phyloP scores from a whole-genome alignment of 2,888 invertebrate species.

The Tryphoninae sp. region DNA sequence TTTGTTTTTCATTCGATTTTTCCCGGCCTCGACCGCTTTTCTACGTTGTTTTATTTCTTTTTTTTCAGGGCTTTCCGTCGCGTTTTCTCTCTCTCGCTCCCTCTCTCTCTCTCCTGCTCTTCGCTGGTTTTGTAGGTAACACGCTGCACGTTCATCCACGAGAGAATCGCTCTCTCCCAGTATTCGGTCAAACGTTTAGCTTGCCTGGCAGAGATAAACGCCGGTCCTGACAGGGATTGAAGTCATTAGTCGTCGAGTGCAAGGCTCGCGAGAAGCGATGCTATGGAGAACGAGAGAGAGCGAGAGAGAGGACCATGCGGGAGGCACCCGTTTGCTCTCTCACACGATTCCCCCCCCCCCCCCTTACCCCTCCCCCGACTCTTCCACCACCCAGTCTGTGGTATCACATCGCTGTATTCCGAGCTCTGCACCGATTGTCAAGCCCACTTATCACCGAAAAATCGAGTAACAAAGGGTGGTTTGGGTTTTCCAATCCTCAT shows the following conservation, averaged over 20 bases:
- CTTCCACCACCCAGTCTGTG: neutral
- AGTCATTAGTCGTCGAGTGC: conserved; percentile 67
- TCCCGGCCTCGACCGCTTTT: neutral
- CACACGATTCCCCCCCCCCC: conserved; percentile 37
- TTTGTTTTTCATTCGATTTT: conserved; percentile 5
- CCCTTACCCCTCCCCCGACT: neutral
- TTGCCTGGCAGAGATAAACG: conserved; percentile 66
- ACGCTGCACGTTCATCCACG: conserved; percentile 12
- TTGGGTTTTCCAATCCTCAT: conserved; percentile 40
- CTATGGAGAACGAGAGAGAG: conserved; percentile 15
- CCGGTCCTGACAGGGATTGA: conserved; percentile 63
- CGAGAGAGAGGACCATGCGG: conserved; percentile 15
- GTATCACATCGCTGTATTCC: conserved; percentile 16
- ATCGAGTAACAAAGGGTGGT: conserved; percentile 42
- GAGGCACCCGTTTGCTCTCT: conserved; percentile 46
- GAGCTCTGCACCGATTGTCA: conserved; percentile 56
- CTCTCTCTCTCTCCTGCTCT: conserved; percentile 6
- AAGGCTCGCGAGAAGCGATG: conserved; percentile 36
- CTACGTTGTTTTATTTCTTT: conserved; percentile 1
- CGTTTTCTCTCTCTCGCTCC: neutral
- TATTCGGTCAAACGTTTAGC: conserved; percentile 62
- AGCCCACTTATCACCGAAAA: conserved; percentile 56
- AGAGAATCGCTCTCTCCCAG: conserved; percentile 34
- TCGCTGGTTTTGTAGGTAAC: conserved; percentile 34
- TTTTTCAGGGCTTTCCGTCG: conserved; percentile 12